Evolutionary conservation across 2,888 invertebrate genomes (phyloP), one percentile per base, ranked within the genome.

Genomic region (Hypselothyrea guttata): DNA sequence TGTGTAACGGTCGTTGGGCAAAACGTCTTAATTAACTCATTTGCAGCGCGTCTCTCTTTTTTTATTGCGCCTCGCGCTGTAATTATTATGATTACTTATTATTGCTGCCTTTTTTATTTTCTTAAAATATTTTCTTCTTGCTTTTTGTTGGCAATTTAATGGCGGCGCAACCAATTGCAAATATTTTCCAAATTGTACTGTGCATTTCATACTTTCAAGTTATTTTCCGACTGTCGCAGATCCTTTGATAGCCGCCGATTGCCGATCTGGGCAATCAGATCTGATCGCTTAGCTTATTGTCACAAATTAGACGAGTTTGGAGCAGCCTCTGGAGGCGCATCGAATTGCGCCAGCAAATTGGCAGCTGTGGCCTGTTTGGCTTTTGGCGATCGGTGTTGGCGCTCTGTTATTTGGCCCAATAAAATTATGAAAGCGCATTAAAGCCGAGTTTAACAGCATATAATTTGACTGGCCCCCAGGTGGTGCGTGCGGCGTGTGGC

Each of bases 361-460:
- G 33, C 57, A 44, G 53, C 49, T 62, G 46, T 22, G 46, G 15
- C 4, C 9, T 2, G 38, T 7, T 22, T 16, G 22, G 74, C 77
- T 71, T 1, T 37, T 34, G 60, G 69, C 52, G 7, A 37, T 49
- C 65, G 47, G 42, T 54, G 44, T 40, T 31, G 33, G 8, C 55
- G 31, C 75, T 67, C 82, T 84, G 78, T 87, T 74, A 87, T 87
- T 87, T 87, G 69, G 69, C 44, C 61, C 84, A 87, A 87, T 87
- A 84, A 87, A 87, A 87, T 86, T 87, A 78, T 70, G 79, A 67
- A 58, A 57, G 57, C 55, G 63, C 45, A 55, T 82, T 82, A 67
- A 75, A 65, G 60, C 61, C 44, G 18, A 55, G 60, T 42, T 69
- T 75, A 79, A 81, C 69, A 82, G 49, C 69, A 67, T 84, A 70